These are phyloP conservation scores for Ascidia mentula DNA, from an alignment of 23 tunicate genomes.

Conservation along the genomic window DNA sequence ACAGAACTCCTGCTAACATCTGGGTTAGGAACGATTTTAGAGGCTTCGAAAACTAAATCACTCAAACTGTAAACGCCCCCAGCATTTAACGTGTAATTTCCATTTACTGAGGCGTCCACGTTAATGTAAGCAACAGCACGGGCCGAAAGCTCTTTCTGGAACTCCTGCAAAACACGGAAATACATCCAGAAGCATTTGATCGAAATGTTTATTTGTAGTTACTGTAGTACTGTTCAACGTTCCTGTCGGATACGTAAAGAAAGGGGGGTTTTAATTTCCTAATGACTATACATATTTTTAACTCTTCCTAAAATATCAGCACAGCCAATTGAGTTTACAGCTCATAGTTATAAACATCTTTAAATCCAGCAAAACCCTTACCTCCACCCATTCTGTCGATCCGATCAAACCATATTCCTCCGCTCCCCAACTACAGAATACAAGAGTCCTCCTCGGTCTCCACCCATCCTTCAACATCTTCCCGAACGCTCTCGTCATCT, in stretches of 20 bases:
- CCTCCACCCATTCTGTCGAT: constrained; percentile 90
- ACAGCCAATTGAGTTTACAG: too few species aligned
- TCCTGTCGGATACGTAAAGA: too few species aligned
- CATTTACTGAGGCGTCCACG: constrained; percentile 41
- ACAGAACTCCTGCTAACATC: constrained; percentile 2
- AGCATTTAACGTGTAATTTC: constrained; percentile 41
- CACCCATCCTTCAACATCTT: constrained; percentile 63
- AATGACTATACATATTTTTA: too few species aligned
- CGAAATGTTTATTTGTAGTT: too few species aligned
- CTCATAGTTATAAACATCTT: too few species aligned
- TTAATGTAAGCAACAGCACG: constrained; percentile 70
- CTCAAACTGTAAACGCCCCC: constrained; percentile 36
- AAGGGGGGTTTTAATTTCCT: too few species aligned
- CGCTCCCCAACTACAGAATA: constrained; percentile 88
- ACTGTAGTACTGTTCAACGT: too few species aligned
- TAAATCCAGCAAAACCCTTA: too few species aligned
- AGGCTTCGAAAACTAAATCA: constrained; percentile 29
- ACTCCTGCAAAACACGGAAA: constrained; percentile 23
- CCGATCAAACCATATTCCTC: constrained; percentile 90
- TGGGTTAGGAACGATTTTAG: constrained; percentile 53
- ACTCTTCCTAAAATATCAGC: too few species aligned
- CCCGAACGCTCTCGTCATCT: constrained; percentile 48
- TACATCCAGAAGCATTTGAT: too few species aligned
- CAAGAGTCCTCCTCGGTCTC: constrained; percentile 72
- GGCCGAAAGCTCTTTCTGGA: constrained; percentile 39